phyloP scores from a whole-genome alignment of 2,888 invertebrate genomes.

The Apantesis nais region DNA sequence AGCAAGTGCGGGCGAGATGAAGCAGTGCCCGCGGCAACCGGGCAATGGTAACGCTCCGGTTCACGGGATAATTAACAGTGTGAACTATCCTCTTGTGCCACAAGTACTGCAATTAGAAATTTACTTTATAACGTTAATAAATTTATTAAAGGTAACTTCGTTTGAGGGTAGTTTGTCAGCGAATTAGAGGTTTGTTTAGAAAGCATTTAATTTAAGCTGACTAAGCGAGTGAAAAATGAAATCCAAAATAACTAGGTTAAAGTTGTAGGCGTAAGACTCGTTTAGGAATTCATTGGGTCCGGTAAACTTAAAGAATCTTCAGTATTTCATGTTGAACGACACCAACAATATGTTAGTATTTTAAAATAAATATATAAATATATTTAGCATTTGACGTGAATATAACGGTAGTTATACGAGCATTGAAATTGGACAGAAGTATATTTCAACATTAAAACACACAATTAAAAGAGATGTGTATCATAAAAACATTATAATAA shows the following conservation, averaged over 20 bases:
- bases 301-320: background rate
- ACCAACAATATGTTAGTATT: too few relatives aligned
- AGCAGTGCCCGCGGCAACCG: constrained; percentile 67
- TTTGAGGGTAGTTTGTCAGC: constrained; percentile 8
- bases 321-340: too few relatives aligned
- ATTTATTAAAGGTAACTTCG: constrained; percentile 56
- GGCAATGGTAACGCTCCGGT: constrained; percentile 53
- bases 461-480: too few relatives aligned
- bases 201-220: background rate
- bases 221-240: background rate
- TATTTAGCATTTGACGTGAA: too few relatives aligned
- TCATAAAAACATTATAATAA: too few relatives aligned
- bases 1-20: constrained; percentile 54
- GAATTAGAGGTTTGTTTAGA: background rate
- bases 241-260: background rate
- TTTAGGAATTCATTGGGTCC: background rate
- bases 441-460: too few relatives aligned
- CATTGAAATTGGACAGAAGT: too few relatives aligned
- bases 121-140: constrained; percentile 73
- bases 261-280: background rate
- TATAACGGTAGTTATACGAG: too few relatives aligned
- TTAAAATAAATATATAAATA: too few relatives aligned
- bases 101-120: constrained; percentile 74
- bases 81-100: constrained; percentile 73
- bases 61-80: constrained; percentile 81